These are phyloP conservation scores for Parapsyche elsis DNA, from an alignment of 1,140 invertebrate species.

Conservation along the genomic window DNA sequence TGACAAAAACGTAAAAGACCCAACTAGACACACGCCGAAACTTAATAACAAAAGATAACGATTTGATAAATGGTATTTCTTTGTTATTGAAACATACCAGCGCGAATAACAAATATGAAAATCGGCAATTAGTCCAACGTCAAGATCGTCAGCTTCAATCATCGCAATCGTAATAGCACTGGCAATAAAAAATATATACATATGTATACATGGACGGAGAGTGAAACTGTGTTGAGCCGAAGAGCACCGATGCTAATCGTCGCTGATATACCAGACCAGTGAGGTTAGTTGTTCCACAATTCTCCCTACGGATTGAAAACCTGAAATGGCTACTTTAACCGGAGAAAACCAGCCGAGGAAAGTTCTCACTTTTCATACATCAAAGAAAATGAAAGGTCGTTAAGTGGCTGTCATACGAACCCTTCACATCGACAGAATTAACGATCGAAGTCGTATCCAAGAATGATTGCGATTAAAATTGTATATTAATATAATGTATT, in stretches of 20 bases:
- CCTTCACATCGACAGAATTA: background rate
- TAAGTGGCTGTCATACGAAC: background rate
- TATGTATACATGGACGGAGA: no score
- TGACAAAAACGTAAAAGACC: background rate
- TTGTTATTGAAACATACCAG: no score
- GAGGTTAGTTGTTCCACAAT: background rate
- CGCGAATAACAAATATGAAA: constrained; percentile 6
- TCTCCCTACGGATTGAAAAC: background rate
- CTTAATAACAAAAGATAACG: background rate
- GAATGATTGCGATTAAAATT: no score
- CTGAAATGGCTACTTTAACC: background rate
- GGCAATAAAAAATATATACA: background rate
- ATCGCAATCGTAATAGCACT: background rate
- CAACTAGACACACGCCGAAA: background rate
- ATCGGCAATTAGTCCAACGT: background rate
- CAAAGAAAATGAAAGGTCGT: background rate
- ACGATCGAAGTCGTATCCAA: background rate
- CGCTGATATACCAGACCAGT: background rate
- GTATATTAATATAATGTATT: no score
- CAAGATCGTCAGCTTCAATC: background rate
- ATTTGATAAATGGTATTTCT: constrained; percentile 2
- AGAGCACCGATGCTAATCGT: constrained; percentile 20
- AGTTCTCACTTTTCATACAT: constrained; percentile 30
- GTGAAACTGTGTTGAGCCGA: constrained; percentile 22
- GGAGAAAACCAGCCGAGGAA: constrained; percentile 27